Percentiles rank a stretch among this genome's conserved stretches.
These are phyloP conservation scores for Heliconius melpomene DNA, from an alignment of 1,140 invertebrate species.

Conservation along the genomic window DNA sequence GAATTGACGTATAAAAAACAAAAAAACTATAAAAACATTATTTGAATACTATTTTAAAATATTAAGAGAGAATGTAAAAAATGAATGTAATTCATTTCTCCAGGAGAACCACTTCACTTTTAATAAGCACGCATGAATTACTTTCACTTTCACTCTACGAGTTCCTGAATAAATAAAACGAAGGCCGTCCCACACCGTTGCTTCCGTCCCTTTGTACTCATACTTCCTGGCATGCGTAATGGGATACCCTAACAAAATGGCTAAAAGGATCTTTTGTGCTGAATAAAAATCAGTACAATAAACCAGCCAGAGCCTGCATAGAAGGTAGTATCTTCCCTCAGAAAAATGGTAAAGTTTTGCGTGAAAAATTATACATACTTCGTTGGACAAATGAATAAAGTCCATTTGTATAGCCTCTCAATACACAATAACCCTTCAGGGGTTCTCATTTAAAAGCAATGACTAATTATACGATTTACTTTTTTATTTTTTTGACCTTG, in stretches of 20 bases:
- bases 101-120: conserved; percentile 60
- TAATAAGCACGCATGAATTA: conserved; percentile 75
- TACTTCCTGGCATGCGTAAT: conserved; percentile 73
- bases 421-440: conserved; percentile 8
- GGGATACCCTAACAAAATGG: conserved; percentile 70
- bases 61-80: background rate
- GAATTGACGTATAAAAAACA: no score
- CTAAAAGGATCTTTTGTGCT: conserved; percentile 63
- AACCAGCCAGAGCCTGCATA: conserved; percentile 48
- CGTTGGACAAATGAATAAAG: conserved; percentile 3
- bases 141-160: conserved; percentile 52
- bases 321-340: conserved; percentile 42
- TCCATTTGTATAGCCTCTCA: conserved; percentile 8
- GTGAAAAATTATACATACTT: conserved; percentile 3
- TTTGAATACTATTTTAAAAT: background rate
- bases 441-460: background rate
- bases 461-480: conserved; percentile 1
- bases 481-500: background rate
- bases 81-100: conserved; percentile 35
- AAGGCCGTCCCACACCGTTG: conserved; percentile 63
- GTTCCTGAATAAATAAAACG: conserved; percentile 73
- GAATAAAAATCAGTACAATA: conserved; percentile 70
- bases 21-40: background rate
- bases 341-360: conserved; percentile 24
- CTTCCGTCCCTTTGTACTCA: conserved; percentile 61